Evolutionary conservation across 2,113 vertebrate genomes (phyloP).

Genomic region (Esox niger): DNA sequence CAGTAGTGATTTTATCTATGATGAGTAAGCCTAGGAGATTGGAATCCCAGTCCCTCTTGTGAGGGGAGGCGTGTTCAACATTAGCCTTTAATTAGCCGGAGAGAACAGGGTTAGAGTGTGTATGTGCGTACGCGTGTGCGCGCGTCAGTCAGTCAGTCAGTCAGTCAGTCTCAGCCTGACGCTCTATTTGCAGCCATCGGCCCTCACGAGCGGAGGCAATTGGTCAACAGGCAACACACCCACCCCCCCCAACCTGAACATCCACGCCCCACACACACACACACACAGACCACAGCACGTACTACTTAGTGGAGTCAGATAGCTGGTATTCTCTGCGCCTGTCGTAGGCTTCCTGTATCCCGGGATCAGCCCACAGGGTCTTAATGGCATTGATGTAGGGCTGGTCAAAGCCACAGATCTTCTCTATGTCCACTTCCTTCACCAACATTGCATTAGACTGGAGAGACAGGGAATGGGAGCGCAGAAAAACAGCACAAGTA

Average conservation of each 20-base stretch:
- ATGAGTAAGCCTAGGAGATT: not conserved
- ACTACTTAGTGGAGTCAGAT: constrained; percentile 87
- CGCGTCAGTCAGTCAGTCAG: not conserved
- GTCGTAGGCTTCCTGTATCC: constrained; percentile 82
- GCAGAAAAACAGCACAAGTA: not conserved
- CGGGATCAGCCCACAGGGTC: constrained; percentile 80
- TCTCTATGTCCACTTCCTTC: constrained; percentile 85
- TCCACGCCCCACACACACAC: constrained; percentile 4
- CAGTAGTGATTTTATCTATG: not conserved
- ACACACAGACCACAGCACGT: constrained; percentile 55
- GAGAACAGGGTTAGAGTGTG: not conserved
- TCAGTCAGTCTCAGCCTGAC: not conserved
- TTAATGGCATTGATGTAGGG: constrained; percentile 70
- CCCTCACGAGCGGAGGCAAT: not conserved
- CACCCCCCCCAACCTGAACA: constrained; percentile 1
- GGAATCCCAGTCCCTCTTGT: not conserved
- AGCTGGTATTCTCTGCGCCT: constrained; percentile 86
- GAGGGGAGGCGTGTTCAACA: not conserved
- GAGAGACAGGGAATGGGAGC: not conserved
- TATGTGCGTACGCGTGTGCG: not conserved
- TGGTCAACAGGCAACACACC: not conserved
- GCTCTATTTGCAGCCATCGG: constrained; percentile 9
- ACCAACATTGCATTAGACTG: constrained; percentile 80
- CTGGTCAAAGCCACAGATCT: constrained; percentile 72
- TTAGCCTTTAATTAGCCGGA: constrained; percentile 11